A percentile compares a stretch with the other conserved stretches of the same genome.
These are phyloP conservation scores for Didymodactylos carnosus DNA, from an alignment of 2,888 invertebrate genomes.

Conservation along the genomic window DNA sequence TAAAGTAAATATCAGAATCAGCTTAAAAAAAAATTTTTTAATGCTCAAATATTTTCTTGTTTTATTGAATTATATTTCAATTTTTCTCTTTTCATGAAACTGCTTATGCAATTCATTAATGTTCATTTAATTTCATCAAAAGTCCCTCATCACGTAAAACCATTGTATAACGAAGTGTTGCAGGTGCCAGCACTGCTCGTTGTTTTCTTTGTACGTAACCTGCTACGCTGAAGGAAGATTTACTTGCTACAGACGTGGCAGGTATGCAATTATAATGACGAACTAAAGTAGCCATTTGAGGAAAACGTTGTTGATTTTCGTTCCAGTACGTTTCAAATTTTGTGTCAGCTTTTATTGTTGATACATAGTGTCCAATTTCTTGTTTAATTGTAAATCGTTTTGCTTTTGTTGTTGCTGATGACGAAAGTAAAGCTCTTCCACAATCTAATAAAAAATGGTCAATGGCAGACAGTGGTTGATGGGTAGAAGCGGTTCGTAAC, in stretches of 20 bases:
- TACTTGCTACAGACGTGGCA: background rate
- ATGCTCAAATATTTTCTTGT: no score
- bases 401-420: background rate
- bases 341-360: background rate
- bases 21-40: no score
- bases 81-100: no score
- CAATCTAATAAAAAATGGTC: background rate
- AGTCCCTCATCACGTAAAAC: no score
- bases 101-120: no score
- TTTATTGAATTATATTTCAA: no score
- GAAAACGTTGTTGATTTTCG: background rate
- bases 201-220: background rate
- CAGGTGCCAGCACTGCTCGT: background rate
- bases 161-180: background rate
- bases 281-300: background rate
- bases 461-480: background rate
- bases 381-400: background rate
- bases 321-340: background rate
- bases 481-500: background rate
- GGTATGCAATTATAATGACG: background rate
- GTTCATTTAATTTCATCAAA: no score
- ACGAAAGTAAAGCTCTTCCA: background rate
- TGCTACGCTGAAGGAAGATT: background rate
- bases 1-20: no score
- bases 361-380: background rate